A percentile compares a stretch with the other conserved stretches of the same genome.
Conservation (phyloP, 2,888 invertebrate genomes). For the Halocaridina rubra region DNA sequence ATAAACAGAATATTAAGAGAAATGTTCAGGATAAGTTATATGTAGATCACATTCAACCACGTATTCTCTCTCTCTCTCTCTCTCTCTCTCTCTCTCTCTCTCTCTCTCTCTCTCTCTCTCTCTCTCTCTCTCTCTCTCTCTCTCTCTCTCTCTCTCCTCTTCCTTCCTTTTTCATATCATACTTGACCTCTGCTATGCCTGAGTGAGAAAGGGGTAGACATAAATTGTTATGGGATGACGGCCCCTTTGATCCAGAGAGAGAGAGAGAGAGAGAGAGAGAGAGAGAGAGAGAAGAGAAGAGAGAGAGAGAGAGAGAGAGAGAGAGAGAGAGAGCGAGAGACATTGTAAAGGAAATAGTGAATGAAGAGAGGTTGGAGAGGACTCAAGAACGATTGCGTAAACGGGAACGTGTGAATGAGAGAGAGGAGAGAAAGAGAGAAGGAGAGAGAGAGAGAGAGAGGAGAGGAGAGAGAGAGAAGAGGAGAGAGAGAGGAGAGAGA, state of each 20-base stretch:
- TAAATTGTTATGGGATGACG: too few relatives aligned
- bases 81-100: slow-evolving; percentile 14
- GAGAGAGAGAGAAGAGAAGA: not conserved
- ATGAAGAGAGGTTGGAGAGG: not conserved
- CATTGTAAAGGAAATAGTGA: not conserved
- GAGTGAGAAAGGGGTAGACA: not conserved
- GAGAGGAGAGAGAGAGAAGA: not conserved
- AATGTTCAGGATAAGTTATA: too few relatives aligned
- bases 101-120: not conserved
- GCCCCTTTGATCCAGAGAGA: not conserved
- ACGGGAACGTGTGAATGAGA: not conserved
- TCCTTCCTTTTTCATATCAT: not conserved
- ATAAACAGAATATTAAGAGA: too few relatives aligned
- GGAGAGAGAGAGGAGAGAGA: not conserved
- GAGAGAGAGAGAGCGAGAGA: not conserved
- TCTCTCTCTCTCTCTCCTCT: not conserved
- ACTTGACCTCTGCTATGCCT: not conserved
- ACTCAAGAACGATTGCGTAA: not conserved
- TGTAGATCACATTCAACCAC: too few relatives aligned
- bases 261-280: not conserved
- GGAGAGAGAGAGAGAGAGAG: not conserved
- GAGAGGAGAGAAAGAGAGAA: not conserved
- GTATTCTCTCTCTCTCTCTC: not conserved
- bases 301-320: not conserved
- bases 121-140: not conserved